Base-by-base conservation (phyloP, 2,797 vertebrate species). In the Xiphophorus birchmanni region DNA sequence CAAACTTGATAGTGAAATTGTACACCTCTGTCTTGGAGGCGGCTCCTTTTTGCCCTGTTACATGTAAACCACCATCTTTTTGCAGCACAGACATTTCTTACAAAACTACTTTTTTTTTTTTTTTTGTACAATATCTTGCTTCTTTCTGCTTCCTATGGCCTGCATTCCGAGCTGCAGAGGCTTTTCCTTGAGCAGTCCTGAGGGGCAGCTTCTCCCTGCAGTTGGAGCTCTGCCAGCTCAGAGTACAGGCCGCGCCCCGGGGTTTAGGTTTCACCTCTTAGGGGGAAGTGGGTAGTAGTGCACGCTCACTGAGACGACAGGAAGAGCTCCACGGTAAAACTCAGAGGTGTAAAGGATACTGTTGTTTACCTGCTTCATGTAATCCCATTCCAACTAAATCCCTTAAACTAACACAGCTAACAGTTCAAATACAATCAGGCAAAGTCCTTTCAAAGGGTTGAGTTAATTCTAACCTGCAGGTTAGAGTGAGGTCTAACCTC, bases 181-280 rank as follows among this genome's bases (percentile, higher is more conserved):
- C 42, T 29, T 29, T 72, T 72, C 45, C 42, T 17, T 45, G 40
- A 23, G 65, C 23, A 5, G 12, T 29, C 40, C 42, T n/a, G 40
- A 71, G 40, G 67, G 45, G 26, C 26, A 72, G 69, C 69, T 29
- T 17, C 7, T 72, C 42, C 69, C 69, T 72, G 69, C 42, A n/a
- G 23, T 11, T 71, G 40, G 67, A 26, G 12, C 21, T 26, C 5
- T n/a, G 26, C 40, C 42, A 44, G 26, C 69, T 17, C 42, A 29
- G 69, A 45, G 26, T 12, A 15, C 42, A 72, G 69, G 26, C 40
- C 42, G 26, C 26, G n/a, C 69, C 69, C 44, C 32, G 13, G 4
- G 17, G 82, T 80, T 83, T 79, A 74, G 48, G 69, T 89, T 84
- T 83, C 78, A 77, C 82, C 50, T 77, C 80, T 73, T 84, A 81